A percentile compares a stretch with the other conserved stretches of the same genome.
These are phyloP conservation scores for Gadus macrocephalus DNA, from an alignment of 2,113 vertebrate genomes.

Conservation along the genomic window DNA sequence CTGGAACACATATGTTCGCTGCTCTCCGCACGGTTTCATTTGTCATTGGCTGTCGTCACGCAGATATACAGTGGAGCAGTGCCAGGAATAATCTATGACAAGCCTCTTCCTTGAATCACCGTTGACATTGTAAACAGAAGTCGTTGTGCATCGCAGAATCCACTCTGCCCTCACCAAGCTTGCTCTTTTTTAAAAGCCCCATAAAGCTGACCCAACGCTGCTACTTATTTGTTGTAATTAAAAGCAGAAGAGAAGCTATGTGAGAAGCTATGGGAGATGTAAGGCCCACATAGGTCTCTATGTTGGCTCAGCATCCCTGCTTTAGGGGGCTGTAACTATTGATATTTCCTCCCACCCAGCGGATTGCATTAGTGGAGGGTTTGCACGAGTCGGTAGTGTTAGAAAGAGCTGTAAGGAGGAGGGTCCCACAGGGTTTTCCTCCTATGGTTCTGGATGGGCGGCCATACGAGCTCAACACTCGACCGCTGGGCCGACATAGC, in stretches of 20 bases:
- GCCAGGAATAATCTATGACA: conserved; percentile 54
- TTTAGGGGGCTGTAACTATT: conserved; percentile 69
- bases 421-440: conserved; percentile 21
- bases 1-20: too few species aligned
- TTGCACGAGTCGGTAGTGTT: conserved; percentile 13
- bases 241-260: conserved; percentile 71
- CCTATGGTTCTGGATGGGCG: conserved; percentile 30
- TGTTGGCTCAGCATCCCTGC: conserved; percentile 23
- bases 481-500: conserved; percentile 26
- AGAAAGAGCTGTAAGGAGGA: conserved; percentile 37
- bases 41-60: too few species aligned
- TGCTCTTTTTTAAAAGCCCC: conserved; percentile 70
- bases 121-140: conserved; percentile 54
- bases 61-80: too few species aligned
- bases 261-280: conserved; percentile 59
- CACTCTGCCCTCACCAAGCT: conserved; percentile 58
- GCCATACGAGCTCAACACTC: conserved; percentile 21
- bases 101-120: conserved; percentile 42
- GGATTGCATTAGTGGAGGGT: conserved; percentile 54
- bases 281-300: conserved; percentile 42
- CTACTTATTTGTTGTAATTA: conserved; percentile 80
- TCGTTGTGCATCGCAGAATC: conserved; percentile 57
- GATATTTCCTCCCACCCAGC: conserved; percentile 60
- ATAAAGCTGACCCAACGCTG: conserved; percentile 78
- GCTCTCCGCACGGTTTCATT: too few species aligned